Percentiles rank a stretch among this genome's conserved stretches.
phyloP scores from a whole-genome alignment of 2,113 vertebrate species.

The Acanthochromis polyacanthus region DNA sequence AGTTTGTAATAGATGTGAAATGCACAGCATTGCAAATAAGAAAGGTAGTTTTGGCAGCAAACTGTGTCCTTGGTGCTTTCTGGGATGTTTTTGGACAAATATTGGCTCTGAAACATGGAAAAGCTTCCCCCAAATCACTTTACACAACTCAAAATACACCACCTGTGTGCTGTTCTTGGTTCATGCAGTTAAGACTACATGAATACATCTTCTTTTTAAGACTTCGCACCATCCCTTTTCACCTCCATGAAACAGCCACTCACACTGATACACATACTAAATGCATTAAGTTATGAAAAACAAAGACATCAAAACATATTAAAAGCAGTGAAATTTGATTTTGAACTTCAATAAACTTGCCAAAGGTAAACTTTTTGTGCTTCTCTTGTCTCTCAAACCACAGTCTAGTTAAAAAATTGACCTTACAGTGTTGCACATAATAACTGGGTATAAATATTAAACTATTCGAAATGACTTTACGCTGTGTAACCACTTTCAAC shows the following conservation, averaged over 20 bases:
- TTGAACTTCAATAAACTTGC: too few species aligned
- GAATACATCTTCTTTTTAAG: background rate
- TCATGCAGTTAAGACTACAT: background rate
- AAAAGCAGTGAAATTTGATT: background rate
- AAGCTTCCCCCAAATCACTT: too few species aligned
- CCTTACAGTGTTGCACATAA: background rate
- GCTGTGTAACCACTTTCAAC: constrained; percentile 1
- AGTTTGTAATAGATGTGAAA: too few species aligned
- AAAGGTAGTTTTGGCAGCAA: too few species aligned
- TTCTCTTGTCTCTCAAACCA: background rate
- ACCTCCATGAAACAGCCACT: background rate
- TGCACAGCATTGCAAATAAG: too few species aligned
- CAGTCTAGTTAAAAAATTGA: background rate
- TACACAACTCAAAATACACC: too few species aligned
- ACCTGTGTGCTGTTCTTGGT: background rate
- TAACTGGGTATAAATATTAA: background rate
- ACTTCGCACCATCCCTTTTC: background rate
- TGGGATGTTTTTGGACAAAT: too few species aligned
- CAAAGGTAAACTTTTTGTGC: too few species aligned
- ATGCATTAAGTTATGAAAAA: background rate
- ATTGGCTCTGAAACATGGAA: too few species aligned
- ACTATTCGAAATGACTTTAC: constrained; percentile 6
- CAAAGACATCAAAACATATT: background rate
- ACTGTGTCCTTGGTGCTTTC: too few species aligned
- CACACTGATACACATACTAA: background rate